These are phyloP conservation scores for Euclidia mi DNA, from an alignment of 2,888 invertebrate species.

Conservation along the genomic window DNA sequence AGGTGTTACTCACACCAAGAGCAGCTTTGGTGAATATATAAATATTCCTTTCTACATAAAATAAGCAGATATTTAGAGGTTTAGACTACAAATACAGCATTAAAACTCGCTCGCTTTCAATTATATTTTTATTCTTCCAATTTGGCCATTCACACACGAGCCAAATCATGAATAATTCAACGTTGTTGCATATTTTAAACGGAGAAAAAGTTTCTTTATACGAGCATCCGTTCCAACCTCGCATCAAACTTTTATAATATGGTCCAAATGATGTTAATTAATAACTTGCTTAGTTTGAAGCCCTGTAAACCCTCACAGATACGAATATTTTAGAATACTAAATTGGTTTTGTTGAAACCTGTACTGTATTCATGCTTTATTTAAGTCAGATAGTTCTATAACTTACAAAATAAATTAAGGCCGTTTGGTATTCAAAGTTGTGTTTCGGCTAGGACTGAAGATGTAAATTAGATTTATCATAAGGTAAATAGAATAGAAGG, in stretches of 20 bases:
- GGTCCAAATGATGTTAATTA: slow-evolving; percentile 59
- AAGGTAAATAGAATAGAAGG: slow-evolving; percentile 8
- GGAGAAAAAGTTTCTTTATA: slow-evolving; percentile 65
- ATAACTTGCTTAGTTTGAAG: slow-evolving; percentile 46
- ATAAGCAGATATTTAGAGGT: background rate
- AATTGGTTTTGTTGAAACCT: slow-evolving; percentile 29
- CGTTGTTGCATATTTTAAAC: slow-evolving; percentile 63
- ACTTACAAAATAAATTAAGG: background rate
- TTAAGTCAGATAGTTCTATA: slow-evolving; percentile 16
- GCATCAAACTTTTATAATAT: slow-evolving; percentile 62
- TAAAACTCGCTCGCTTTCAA: slow-evolving; percentile 37
- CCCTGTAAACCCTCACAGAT: slow-evolving; percentile 37
- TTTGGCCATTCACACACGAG: slow-evolving; percentile 56
- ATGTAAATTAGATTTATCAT: slow-evolving; percentile 11
- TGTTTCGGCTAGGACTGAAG: background rate
- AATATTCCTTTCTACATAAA: background rate
- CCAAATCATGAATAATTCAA: slow-evolving; percentile 64
- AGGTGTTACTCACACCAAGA: too few relatives aligned
- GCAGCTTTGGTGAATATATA: too few relatives aligned
- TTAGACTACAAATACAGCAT: slow-evolving; percentile 18
- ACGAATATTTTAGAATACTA: slow-evolving; percentile 27
- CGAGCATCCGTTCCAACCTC: slow-evolving; percentile 54
- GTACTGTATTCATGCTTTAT: slow-evolving; percentile 23
- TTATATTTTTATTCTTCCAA: slow-evolving; percentile 59
- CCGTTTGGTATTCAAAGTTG: slow-evolving; percentile 1